Conservation (phyloP, 2,888 invertebrate species). For the Druceiella hillmani region DNA sequence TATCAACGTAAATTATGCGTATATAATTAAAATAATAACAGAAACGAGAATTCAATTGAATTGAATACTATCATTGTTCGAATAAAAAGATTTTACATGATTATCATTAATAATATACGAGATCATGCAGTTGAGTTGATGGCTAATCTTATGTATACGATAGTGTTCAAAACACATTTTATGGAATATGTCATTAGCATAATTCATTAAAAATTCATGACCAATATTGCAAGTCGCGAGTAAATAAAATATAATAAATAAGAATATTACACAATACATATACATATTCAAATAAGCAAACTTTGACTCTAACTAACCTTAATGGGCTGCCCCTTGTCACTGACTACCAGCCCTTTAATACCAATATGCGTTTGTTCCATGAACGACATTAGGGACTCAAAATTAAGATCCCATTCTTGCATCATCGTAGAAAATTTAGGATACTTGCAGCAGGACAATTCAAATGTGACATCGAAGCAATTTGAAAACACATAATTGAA, state of each 20-base stretch:
- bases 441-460: constrained; percentile 94
- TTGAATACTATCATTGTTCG: too few relatives aligned
- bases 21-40: too few relatives aligned
- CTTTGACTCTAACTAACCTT: constrained; percentile 37
- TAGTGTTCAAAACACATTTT: too few relatives aligned
- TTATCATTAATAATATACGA: too few relatives aligned
- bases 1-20: constrained; percentile 17
- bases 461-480: constrained; percentile 95
- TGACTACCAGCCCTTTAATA: constrained; percentile 57
- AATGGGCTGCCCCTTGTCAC: constrained; percentile 58
- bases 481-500: constrained; percentile 95
- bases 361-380: constrained; percentile 77
- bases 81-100: too few relatives aligned
- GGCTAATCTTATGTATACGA: too few relatives aligned
- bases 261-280: too few relatives aligned
- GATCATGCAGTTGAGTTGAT: too few relatives aligned
- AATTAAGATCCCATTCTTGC: constrained; percentile 80
- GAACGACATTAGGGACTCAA: constrained; percentile 76
- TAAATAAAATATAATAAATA: too few relatives aligned
- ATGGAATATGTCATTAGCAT: background rate
- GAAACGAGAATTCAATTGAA: too few relatives aligned
- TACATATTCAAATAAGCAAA: too few relatives aligned
- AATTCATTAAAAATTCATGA: background rate
- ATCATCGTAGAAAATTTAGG: constrained; percentile 68
- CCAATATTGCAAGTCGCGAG: background rate